These are phyloP conservation scores for Hydrochoerus hydrochaeris DNA, from an alignment of 2,113 vertebrate species.

Conservation along the genomic window DNA sequence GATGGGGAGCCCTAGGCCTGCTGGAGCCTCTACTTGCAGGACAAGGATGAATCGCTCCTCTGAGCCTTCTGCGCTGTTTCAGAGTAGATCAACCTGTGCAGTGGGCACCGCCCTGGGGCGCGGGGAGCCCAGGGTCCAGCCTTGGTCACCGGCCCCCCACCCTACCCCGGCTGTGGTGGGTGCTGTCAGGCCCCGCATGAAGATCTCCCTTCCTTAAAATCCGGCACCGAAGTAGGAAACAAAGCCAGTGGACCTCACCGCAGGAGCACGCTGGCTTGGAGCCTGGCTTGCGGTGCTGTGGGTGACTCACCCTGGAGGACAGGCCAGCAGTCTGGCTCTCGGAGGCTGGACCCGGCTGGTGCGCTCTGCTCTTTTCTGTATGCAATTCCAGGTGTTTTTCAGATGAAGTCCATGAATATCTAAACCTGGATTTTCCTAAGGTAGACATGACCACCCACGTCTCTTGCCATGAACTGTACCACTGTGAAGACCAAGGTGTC, in stretches of 20 bases:
- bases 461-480: not conserved
- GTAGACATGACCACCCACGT: not conserved
- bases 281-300: too few species aligned
- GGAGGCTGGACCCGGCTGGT: not conserved
- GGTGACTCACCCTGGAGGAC: slow-evolving; percentile 71
- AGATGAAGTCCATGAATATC: not conserved
- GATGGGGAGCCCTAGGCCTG: too few species aligned
- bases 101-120: not conserved
- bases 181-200: not conserved
- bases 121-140: not conserved
- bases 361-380: not conserved
- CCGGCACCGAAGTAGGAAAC: not conserved
- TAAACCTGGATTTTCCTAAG: not conserved
- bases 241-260: slow-evolving; percentile 21
- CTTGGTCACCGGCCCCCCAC: not conserved
- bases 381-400: not conserved
- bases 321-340: not conserved
- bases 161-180: not conserved
- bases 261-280: slow-evolving; percentile 74
- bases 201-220: slow-evolving; percentile 7
- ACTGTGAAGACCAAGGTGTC: slow-evolving; percentile 35
- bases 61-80: too few species aligned
- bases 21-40: too few species aligned
- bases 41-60: too few species aligned
- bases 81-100: not conserved